A percentile compares a stretch with the other conserved stretches of the same genome.
phyloP scores from a whole-genome alignment of 2,113 vertebrate genomes.

The Puntigrus tetrazona region DNA sequence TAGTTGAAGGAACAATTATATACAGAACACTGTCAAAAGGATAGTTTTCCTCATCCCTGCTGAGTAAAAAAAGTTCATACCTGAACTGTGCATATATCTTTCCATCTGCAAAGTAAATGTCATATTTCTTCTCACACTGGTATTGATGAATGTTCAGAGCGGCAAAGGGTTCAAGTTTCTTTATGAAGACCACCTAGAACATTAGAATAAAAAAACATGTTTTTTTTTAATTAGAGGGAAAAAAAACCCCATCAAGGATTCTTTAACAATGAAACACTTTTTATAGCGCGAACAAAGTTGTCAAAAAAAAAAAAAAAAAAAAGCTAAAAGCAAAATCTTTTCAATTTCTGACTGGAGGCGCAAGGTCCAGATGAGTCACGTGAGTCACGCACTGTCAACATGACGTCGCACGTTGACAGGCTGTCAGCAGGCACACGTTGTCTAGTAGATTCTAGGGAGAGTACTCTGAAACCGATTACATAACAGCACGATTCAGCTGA shows the following conservation, averaged over 20 bases:
- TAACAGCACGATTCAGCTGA: neutral
- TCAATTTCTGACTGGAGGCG: neutral
- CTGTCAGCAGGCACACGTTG: conserved; percentile 16
- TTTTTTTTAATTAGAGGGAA: neutral
- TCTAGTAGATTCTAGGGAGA: neutral
- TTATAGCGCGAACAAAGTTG: neutral
- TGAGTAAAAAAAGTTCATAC: conserved; percentile 64
- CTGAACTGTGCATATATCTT: conserved; percentile 86
- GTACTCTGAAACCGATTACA: neutral
- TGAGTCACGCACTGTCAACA: neutral
- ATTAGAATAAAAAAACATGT: neutral
- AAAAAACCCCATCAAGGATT: neutral
- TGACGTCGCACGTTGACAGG: conserved; percentile 12
- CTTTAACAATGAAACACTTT: neutral
- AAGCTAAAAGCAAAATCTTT: neutral
- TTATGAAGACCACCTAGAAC: conserved; percentile 88
- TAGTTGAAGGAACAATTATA: neutral
- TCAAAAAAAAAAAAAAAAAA: neutral
- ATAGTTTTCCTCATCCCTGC: neutral
- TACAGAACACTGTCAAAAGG: neutral
- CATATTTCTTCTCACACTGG: conserved; percentile 87
- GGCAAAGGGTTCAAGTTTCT: conserved; percentile 82
- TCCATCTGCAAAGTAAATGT: conserved; percentile 87
- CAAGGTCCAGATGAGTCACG: no score
- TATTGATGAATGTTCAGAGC: conserved; percentile 80